These are phyloP conservation scores for Felis chaus DNA, from an alignment of 2,113 vertebrate genomes.

Conservation along the genomic window DNA sequence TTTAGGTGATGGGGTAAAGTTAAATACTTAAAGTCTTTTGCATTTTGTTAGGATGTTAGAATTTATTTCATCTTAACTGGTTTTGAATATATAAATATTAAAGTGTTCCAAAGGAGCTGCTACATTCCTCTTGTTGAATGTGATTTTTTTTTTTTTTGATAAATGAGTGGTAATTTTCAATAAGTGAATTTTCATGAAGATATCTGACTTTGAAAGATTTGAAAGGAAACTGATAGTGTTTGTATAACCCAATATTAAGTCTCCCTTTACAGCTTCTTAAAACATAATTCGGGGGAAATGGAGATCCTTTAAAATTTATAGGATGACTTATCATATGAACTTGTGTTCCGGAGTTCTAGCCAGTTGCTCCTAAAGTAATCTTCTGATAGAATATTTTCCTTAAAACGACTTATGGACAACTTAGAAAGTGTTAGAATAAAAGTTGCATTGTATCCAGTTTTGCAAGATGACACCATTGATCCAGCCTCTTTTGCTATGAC, in stretches of 20 bases:
- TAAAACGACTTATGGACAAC: background rate
- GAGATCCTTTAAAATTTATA: conserved; percentile 11
- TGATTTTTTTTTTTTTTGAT: background rate
- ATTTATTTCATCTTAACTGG: conserved; percentile 24
- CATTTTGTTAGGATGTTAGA: conserved; percentile 14
- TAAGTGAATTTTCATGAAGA: conserved; percentile 21
- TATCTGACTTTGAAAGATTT: conserved; percentile 36
- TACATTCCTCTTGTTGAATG: background rate
- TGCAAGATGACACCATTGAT: background rate
- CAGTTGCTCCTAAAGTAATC: conserved; percentile 1
- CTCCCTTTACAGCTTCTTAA: conserved; percentile 32
- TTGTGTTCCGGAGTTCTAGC: background rate
- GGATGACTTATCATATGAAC: background rate
- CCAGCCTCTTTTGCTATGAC: background rate
- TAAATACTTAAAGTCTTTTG: conserved; percentile 29
- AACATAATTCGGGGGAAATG: conserved; percentile 4
- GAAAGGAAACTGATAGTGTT: conserved; percentile 5
- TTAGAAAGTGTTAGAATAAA: background rate
- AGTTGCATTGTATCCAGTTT: background rate
- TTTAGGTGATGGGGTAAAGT: conserved; percentile 16
- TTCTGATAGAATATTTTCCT: background rate
- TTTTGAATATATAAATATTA: conserved; percentile 39
- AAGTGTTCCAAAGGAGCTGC: background rate
- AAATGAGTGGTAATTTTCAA: conserved; percentile 25
- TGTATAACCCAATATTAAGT: background rate